Evolutionary conservation across 2,113 vertebrate species (phyloP), one percentile per base, ranked within the genome.

Genomic region (Corydoras maculifer): DNA sequence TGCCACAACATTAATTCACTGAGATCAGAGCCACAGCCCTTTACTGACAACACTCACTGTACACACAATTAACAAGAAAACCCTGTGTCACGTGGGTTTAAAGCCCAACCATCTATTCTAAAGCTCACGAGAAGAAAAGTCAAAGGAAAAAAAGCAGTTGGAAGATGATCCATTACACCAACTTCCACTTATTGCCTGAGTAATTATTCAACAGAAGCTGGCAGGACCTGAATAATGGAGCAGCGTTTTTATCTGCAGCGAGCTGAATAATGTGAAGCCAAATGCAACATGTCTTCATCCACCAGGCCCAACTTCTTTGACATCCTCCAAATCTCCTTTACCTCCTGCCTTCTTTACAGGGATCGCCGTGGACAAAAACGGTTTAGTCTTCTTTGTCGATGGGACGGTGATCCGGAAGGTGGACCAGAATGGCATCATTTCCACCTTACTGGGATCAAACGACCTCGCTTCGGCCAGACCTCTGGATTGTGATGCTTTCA

Each of bases 211-310:
- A 82, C 74, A 85, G 82, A 81, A 84, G 86, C 87, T 87, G 87
- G 84, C 83, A 84, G 78, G 77, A 51, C 62, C 72, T 89, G 82
- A 88, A 90, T 89, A 85, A 90, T 87, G 87, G 86, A 88, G 82
- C 64, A 69, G 29, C 80, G 81, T 82, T 10, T 86, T 86, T 90
- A 89, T 88, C 87, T 86, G 84, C 88, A 88, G 87, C 88, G 90
- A 90, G 88, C 89, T 88, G 88, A 87, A 89, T 88, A 87, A 88
- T 87, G 79, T 83, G 86, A 82, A 88, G 88, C 76, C 87, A 87
- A 87, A 83, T 86, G 84, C 68, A 81, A 87, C 85, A 85, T 88
- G 88, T 88, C 86, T 82, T 82, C 80, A 72, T 82, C 83, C 82
- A 80, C 82, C 83, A 78, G 83, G 84, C 77, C 84, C 82, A 80